Evolutionary conservation across 2,113 vertebrate species (phyloP), one percentile per base, ranked within the genome.

Genomic region (Heterotis niloticus): DNA sequence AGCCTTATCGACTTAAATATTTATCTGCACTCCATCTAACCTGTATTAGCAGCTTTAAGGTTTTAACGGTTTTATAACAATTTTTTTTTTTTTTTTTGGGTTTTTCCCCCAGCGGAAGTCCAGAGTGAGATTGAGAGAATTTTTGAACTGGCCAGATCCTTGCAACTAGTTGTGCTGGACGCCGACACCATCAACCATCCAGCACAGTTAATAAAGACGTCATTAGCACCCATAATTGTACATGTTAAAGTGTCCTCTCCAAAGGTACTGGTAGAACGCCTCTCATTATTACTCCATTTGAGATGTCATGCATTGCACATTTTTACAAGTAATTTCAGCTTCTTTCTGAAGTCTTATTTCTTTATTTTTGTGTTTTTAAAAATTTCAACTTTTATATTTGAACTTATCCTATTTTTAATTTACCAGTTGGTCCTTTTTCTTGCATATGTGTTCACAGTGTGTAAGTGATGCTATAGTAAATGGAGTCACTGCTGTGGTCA

Each of bases 131-230:
- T 99, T 9, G 97, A 99, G 81, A 92, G 97, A 84, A 98, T 99
- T 88, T 99, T 99, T 81, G 98, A 99, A 88, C 85, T 99, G 92
- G 97, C 97, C 62, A 90, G 97, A 83, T 97, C 96, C 77, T 91
- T 99, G 5, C 98, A 99, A 84, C 91, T 99, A 87, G 98, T 99
- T 44, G 95, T 99, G 82, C 87, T 99, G 81, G 97, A 99, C 78
- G 97, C 98, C 44, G 98, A 99, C 88, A 99, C 98, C 24, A 98
- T 99, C 85, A 99, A 99, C 81, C 97, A 99, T 84, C 98, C 98
- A 28, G 94, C 95, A 69, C 98, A 99, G 86, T 95, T 99, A 70
- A 94, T 97, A 88, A 99, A 99, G 93, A 99, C 97, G 9, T 99
- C 97, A 52, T 91, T 99, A 93, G 97, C 98, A 54, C 98, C 98